These are phyloP conservation scores for Hylomyscus alleni DNA, from an alignment of 2,797 vertebrate species.

Conservation along the genomic window DNA sequence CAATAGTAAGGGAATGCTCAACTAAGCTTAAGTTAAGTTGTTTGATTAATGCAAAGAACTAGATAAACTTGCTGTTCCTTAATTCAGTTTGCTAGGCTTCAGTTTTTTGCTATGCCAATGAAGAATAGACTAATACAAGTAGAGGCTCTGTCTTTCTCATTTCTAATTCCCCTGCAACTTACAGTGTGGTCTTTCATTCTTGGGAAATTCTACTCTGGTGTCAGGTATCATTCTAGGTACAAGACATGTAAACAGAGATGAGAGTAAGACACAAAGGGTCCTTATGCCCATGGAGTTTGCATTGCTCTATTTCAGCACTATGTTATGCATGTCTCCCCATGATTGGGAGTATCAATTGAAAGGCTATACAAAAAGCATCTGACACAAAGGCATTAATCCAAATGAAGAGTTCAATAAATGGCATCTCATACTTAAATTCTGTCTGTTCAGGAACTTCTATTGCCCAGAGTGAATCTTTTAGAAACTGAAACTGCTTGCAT, in stretches of 20 bases:
- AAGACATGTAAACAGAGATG: neutral
- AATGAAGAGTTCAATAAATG: neutral
- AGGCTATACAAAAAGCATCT: neutral
- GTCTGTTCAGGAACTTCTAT: neutral
- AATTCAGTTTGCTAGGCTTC: neutral
- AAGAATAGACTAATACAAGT: neutral
- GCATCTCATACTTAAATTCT: neutral
- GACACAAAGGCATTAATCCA: constrained; percentile 8
- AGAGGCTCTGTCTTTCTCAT: constrained; percentile 14
- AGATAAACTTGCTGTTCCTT: neutral
- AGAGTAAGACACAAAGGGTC: neutral
- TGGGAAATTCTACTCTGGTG: neutral
- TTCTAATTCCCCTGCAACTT: neutral
- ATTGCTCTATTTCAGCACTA: neutral
- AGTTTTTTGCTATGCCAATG: neutral
- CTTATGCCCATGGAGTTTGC: neutral
- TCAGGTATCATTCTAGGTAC: neutral
- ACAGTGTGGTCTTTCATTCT: neutral
- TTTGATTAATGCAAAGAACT: neutral
- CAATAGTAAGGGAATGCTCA: neutral
- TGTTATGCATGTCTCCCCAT: neutral
- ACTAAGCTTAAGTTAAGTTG: neutral
- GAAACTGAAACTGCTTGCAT: neutral
- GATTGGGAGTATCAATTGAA: neutral
- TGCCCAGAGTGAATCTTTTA: neutral